These are phyloP conservation scores for Botrylloides violaceus DNA, from an alignment of 23 tunicate species.

Conservation along the genomic window DNA sequence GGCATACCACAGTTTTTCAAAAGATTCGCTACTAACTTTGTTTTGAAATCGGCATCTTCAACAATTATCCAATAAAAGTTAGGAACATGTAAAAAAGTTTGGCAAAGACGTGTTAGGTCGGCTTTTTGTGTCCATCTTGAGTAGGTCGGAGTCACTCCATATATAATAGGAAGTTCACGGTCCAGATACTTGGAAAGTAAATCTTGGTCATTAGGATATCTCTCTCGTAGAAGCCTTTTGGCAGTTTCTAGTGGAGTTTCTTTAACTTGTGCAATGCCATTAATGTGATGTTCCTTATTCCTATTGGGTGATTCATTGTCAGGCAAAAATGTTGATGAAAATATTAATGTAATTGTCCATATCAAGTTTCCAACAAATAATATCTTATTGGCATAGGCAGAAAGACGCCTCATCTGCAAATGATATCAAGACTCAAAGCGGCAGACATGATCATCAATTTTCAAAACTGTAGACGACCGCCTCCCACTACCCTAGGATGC, in stretches of 20 bases:
- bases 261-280: background rate
- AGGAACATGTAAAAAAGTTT: conserved; percentile 84
- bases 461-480: too few species aligned
- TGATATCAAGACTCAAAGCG: background rate
- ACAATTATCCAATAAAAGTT: conserved; percentile 92
- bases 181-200: conserved; percentile 3
- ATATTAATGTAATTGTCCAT: background rate
- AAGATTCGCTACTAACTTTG: conserved; percentile 52
- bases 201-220: conserved; percentile 19
- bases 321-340: background rate
- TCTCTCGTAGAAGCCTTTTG: background rate
- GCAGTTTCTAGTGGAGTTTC: background rate
- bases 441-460: too few species aligned
- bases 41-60: conserved; percentile 74
- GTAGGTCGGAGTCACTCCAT: conserved; percentile 90
- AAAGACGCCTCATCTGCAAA: background rate
- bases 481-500: too few species aligned
- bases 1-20: conserved; percentile 43
- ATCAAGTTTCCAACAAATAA: background rate
- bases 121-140: conserved; percentile 96
- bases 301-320: background rate
- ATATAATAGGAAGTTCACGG: conserved; percentile 35
- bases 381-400: background rate
- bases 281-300: background rate
- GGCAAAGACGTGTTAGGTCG: conserved; percentile 69